Base-by-base conservation (phyloP, 2,888 invertebrate species). In the Agelastica alni region DNA sequence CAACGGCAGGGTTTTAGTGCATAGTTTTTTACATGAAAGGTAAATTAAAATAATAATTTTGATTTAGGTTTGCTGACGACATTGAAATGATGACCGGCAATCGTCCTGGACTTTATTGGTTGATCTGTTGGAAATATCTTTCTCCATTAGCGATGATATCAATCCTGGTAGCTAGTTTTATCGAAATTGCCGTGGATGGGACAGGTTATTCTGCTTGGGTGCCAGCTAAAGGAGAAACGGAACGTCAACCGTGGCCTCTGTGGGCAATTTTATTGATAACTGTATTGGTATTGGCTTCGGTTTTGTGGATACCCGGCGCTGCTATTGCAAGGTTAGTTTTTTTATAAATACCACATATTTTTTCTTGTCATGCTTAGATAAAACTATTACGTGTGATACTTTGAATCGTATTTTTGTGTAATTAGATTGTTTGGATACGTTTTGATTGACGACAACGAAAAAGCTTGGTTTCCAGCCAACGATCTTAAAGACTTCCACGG, bases 51-150 rank as follows among this genome's bases (percentile, higher is more conserved):
- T n/a, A n/a, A n/a, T n/a, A n/a, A n/a, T n/a, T 18, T 2, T 36
- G 17, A 53, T 57, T 17, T 30, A 93, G 93, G 77, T 95, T 95
- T 73, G 90, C 93, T 2, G 93, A 95, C 71, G 96, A 96, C 75
- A 93, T 96, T 59, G 93, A 96, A 77, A 81, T 93, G 77, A 96
- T 96, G 96, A 95, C 94, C 1, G 95, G 96, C 2, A 86, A 85
- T 39, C 83, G 93, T 16, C 94, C 95, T 0, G 89, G 89, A 0
- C 80, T 91, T 22, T 96, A 94, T 75, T 96, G 95, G 95, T 80
- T 93, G 71, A 85, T 94, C 63, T 96, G 94, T 77, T 96, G 96
- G 96, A 93, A 95, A 75, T 96, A 94, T 73, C 79, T 96, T 7
- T 93, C 94, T 1, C 96, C 96, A 0, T 71, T 88, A 53, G 93